Evolutionary conservation across 1,140 invertebrate genomes (phyloP).

Genomic region (Ditylenchus dipsaci): DNA sequence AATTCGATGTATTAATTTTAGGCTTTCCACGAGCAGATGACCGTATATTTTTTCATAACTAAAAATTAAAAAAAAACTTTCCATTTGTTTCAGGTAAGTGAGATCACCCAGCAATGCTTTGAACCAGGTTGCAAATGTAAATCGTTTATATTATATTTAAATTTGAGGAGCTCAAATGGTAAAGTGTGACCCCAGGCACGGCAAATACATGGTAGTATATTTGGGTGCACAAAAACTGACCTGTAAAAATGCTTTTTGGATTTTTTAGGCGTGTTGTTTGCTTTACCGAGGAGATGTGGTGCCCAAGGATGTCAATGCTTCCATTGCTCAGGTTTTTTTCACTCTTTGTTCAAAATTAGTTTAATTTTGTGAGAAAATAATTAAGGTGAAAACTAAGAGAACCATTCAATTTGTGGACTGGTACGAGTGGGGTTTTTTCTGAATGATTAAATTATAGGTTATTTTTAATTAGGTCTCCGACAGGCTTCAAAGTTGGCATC

Average conservation of each 20-base stretch:
- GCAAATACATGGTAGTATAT: slow-evolving; percentile 45
- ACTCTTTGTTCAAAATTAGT: neutral
- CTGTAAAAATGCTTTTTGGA: neutral
- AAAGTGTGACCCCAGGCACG: slow-evolving; percentile 62
- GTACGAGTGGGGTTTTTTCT: neutral
- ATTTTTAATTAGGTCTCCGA: neutral
- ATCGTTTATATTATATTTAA: no score
- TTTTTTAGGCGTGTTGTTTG: slow-evolving; percentile 59
- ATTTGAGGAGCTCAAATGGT: slow-evolving; percentile 77
- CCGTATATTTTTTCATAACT: slow-evolving; percentile 62
- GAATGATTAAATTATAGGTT: neutral
- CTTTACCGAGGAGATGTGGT: slow-evolving; percentile 72
- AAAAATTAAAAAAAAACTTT: neutral
- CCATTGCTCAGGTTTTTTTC: slow-evolving; percentile 13
- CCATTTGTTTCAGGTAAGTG: slow-evolving; percentile 60
- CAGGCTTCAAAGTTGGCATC: slow-evolving; percentile 27
- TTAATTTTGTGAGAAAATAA: neutral
- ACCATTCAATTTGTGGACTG: neutral
- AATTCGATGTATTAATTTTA: slow-evolving; percentile 59
- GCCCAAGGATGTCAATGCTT: slow-evolving; percentile 63
- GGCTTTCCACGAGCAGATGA: slow-evolving; percentile 75
- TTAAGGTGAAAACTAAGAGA: neutral
- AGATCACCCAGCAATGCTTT: slow-evolving; percentile 80
- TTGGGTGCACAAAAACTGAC: neutral
- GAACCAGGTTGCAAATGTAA: slow-evolving; percentile 63